Percentiles rank a stretch among this genome's conserved stretches.
phyloP scores from a whole-genome alignment of 2,797 vertebrate genomes.

The Cryptoblepharus egeriae region DNA sequence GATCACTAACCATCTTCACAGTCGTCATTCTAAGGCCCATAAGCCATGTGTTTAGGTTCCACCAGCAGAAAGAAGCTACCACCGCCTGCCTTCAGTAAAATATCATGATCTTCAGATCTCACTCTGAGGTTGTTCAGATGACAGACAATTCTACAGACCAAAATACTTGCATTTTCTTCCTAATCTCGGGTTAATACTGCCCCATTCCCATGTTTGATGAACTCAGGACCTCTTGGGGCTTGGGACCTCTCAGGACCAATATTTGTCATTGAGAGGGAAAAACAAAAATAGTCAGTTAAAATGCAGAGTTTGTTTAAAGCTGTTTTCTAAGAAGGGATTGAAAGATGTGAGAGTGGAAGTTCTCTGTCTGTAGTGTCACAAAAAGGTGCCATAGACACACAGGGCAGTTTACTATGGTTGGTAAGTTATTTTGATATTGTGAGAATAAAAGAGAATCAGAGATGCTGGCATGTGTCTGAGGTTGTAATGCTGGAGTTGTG shows the following conservation, averaged over 20 bases:
- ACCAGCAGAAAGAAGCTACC: neutral
- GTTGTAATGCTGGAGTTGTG: neutral
- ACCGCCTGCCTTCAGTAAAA: neutral
- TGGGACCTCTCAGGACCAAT: neutral
- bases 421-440: constrained; percentile 45
- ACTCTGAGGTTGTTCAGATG: neutral
- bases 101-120: neutral
- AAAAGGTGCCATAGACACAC: neutral
- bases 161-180: neutral
- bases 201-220: neutral
- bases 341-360: neutral
- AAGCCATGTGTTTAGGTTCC: neutral
- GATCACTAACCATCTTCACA: too few relatives aligned
- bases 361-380: neutral
- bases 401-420: constrained; percentile 25
- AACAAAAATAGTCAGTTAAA: neutral
- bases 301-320: constrained; percentile 9
- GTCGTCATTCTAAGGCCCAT: neutral
- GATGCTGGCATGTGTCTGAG: neutral
- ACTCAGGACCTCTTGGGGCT: neutral
- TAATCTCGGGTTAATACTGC: neutral
- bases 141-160: neutral
- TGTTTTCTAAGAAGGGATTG: constrained; percentile 10
- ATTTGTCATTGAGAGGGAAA: neutral
- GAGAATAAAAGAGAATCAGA: constrained; percentile 30